These are phyloP conservation scores for Menura novaehollandiae DNA, from an alignment of 2,113 vertebrate genomes.

Conservation along the genomic window DNA sequence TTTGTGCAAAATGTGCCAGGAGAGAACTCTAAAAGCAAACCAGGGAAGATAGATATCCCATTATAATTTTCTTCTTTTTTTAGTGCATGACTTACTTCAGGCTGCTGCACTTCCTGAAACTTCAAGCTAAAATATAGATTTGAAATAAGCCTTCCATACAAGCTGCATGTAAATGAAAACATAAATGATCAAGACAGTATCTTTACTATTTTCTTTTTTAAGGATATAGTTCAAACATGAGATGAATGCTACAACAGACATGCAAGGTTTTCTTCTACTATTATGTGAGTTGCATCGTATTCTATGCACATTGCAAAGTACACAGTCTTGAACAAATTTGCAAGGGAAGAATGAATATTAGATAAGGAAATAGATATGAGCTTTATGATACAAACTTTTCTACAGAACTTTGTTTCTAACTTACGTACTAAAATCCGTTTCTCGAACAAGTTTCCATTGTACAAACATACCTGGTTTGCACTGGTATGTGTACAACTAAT, in stretches of 20 bases:
- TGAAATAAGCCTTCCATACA: background rate
- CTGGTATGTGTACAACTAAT: background rate
- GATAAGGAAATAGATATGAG: background rate
- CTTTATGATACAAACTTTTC: background rate
- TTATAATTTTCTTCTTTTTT: background rate
- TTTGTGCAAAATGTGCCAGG: constrained; percentile 8
- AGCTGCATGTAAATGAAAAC: background rate
- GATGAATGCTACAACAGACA: background rate
- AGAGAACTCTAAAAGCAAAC: constrained; percentile 1
- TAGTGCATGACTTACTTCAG: background rate
- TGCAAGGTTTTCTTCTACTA: background rate
- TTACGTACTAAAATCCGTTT: background rate
- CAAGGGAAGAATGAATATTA: background rate
- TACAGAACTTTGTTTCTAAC: background rate
- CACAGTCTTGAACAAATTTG: background rate
- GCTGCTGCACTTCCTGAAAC: background rate
- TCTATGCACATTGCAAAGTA: background rate
- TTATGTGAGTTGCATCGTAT: background rate
- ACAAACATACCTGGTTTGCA: background rate
- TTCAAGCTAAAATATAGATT: background rate
- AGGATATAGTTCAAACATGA: background rate
- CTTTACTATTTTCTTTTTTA: background rate
- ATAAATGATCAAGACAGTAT: background rate
- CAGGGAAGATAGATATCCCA: background rate
- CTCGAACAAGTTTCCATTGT: background rate